phyloP scores from a whole-genome alignment of 2,888 invertebrate species.

The Dasysyrphus tricinctus region DNA sequence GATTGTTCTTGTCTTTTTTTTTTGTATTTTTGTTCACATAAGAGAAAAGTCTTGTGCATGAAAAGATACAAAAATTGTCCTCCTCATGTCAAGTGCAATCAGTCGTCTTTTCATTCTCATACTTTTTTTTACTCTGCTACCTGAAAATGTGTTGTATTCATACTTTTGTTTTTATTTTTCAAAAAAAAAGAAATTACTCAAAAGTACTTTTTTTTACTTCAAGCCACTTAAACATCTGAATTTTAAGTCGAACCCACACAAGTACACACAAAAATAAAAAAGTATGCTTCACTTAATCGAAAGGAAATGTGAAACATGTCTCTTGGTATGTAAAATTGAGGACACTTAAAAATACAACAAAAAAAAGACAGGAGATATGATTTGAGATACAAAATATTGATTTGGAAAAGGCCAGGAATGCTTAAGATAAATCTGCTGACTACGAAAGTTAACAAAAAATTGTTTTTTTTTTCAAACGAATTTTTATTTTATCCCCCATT shows the following conservation, averaged over 20 bases:
- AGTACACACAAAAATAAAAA: conserved; percentile 27
- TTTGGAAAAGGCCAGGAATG: neutral
- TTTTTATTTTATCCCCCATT: too few relatives aligned
- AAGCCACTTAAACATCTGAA: conserved; percentile 38
- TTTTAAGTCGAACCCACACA: conserved; percentile 26
- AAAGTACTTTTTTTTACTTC: conserved; percentile 27
- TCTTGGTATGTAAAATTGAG: conserved; percentile 28
- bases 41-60: conserved; percentile 49
- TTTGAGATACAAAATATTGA: conserved; percentile 2
- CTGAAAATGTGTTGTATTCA: conserved; percentile 51
- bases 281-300: conserved; percentile 26
- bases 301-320: conserved; percentile 36
- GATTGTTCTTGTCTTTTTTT: conserved; percentile 41
- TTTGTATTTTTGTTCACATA: conserved; percentile 30
- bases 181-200: conserved; percentile 16
- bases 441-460: neutral
- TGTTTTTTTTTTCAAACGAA: too few relatives aligned
- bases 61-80: conserved; percentile 63
- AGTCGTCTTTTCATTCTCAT: conserved; percentile 54
- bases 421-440: neutral
- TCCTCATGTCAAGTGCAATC: conserved; percentile 68
- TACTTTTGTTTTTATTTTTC: conserved; percentile 24
- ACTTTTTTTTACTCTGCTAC: conserved; percentile 15
- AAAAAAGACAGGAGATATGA: neutral
- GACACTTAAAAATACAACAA: conserved; percentile 13